Percentiles rank a stretch among this genome's conserved stretches.
phyloP scores from a whole-genome alignment of 2,113 vertebrate species.

The Eidolon helvum region DNA sequence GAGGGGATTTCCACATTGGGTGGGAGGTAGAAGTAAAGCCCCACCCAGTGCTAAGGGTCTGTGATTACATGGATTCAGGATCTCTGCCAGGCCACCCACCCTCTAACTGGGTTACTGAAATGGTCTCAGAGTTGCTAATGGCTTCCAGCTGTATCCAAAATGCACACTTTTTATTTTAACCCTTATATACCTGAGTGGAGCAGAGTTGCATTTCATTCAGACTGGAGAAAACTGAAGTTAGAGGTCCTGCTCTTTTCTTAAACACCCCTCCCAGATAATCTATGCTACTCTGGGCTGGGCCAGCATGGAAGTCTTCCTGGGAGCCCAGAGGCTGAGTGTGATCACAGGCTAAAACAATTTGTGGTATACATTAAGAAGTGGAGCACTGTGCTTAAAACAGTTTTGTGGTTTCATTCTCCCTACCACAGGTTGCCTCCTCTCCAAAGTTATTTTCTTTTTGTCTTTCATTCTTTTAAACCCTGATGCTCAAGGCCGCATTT shows the following conservation, averaged over 20 bases:
- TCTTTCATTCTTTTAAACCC: constrained; percentile 56
- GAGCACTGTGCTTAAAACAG: constrained; percentile 10
- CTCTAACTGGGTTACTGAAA: constrained; percentile 60
- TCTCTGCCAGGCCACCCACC: constrained; percentile 73
- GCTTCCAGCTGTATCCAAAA: constrained; percentile 69
- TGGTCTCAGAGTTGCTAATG: constrained; percentile 62
- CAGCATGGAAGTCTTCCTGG: not conserved
- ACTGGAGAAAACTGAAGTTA: not conserved
- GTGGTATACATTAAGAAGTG: constrained; percentile 21
- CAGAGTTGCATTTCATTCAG: not conserved
- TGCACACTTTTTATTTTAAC: not conserved
- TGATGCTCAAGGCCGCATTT: not conserved
- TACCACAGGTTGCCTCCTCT: not conserved
- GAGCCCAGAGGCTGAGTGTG: not conserved
- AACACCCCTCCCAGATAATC: not conserved
- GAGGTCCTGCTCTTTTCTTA: not conserved
- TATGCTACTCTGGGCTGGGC: not conserved
- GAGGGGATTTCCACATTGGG: constrained; percentile 1
- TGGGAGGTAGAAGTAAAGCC: constrained; percentile 14
- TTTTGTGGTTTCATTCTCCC: constrained; percentile 32
- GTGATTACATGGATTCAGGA: constrained; percentile 48
- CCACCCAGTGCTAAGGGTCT: constrained; percentile 30
- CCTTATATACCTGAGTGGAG: not conserved
- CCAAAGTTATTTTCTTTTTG: constrained; percentile 27
- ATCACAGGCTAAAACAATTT: constrained; percentile 48